Conservation (phyloP, 2,113 vertebrate species). For the Salvator merianae region DNA sequence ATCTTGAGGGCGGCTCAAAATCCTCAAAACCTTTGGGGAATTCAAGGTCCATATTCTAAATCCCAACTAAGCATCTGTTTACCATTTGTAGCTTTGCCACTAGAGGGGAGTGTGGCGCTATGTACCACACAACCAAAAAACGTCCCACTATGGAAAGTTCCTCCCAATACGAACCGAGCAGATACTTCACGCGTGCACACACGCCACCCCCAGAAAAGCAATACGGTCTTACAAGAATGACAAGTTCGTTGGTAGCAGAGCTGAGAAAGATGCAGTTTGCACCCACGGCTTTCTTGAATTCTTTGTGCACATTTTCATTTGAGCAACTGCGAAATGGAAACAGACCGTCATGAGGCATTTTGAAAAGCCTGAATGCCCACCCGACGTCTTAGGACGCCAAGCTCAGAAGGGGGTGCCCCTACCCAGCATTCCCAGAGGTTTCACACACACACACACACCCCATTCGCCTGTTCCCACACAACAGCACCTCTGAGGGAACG, state of each 20-base stretch:
- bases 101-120: neutral
- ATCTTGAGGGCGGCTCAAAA: neutral
- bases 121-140: too few species aligned
- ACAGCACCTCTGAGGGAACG: too few species aligned
- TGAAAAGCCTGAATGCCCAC: neutral
- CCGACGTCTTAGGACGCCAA: neutral
- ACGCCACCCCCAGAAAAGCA: too few species aligned
- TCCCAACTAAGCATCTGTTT: too few species aligned
- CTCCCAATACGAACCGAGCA: too few species aligned
- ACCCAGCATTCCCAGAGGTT: neutral
- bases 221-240: slow-evolving; percentile 82
- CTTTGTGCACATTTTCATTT: slow-evolving; percentile 88
- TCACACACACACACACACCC: too few species aligned
- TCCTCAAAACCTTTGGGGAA: too few species aligned
- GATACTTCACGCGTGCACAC: neutral
- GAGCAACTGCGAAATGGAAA: slow-evolving; percentile 76
- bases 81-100: neutral
- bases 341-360: neutral
- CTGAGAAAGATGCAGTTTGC: slow-evolving; percentile 90
- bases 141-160: too few species aligned
- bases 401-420: neutral
- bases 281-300: slow-evolving; percentile 91
- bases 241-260: slow-evolving; percentile 81
- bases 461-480: too few species aligned
- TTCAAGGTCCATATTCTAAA: too few species aligned